Base-by-base conservation (phyloP, 2,888 invertebrate genomes). In the Cylindroiulus punctatus region DNA sequence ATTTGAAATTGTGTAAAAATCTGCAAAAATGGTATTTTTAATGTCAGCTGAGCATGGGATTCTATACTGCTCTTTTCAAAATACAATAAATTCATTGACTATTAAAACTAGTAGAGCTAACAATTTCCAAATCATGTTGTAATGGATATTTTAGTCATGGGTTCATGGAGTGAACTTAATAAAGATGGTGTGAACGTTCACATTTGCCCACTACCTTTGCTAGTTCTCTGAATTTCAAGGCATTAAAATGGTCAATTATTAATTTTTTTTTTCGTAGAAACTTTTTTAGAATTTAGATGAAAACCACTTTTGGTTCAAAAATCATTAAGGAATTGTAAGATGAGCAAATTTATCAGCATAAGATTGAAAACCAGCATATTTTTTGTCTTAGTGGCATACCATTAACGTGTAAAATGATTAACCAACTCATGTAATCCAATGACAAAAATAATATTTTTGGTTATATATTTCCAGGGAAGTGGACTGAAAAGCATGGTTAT, bases 401-500 rank as follows among this genome's bases (percentile, higher is more conserved):
- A 76, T 76, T 76, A 12, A 76, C 30, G 30, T 30, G 52, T 52
- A n/a, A 76, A 30, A 44, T 30, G 14, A 76, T 76, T 0, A 76
- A 76, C 76, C 30, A 76, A 76, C 30, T 76, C 30, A 3, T 76
- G 14, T 30, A 76, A 76, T 76, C 22, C 76, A 76, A 76, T 76
- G 76, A 76, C 26, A 76, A 76, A 76, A 76, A 14, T 12, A 76
- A 76, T 76, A 76, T 76, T 30, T 76, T 76, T 76, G 76, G 76
- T 76, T 76, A 76, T 76, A 52, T 52, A 76, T 76, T 76, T 76
- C 76, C 76, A 76, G 76, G 76, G 76, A 76, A 76, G 76, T 76
- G 76, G 76, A 76, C 76, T 76, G 22, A n/a, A 76, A 76, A 76
- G 76, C 76, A 76, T 76, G 76, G 76, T 76, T 22, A 30, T 76